phyloP scores from a whole-genome alignment of 2,888 invertebrate genomes.

The Scelioninae gen. 1 region DNA sequence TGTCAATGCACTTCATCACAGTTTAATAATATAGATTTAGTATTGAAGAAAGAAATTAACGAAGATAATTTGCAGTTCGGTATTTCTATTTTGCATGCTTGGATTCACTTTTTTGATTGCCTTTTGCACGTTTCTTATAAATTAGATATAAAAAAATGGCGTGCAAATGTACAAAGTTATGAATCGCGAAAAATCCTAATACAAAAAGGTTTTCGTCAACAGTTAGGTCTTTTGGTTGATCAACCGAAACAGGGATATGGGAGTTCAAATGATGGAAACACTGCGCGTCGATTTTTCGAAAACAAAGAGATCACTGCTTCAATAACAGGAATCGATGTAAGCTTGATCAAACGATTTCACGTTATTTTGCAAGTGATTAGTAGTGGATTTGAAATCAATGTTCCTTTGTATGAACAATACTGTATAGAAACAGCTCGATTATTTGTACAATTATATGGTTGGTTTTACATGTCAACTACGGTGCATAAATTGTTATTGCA shows the following conservation, averaged over 20 bases:
- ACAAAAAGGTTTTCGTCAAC: background rate
- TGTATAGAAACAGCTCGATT: slow-evolving; percentile 56
- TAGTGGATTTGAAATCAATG: slow-evolving; percentile 73
- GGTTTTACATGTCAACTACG: slow-evolving; percentile 60
- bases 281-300: slow-evolving; percentile 56
- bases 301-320: slow-evolving; percentile 42
- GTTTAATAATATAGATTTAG: too few species aligned
- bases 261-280: slow-evolving; percentile 8
- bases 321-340: slow-evolving; percentile 75
- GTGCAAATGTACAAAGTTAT: too few species aligned
- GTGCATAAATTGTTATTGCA: slow-evolving; percentile 75
- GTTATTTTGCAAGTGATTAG: slow-evolving; percentile 71
- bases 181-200: background rate
- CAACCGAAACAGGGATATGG: slow-evolving; percentile 11
- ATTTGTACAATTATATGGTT: slow-evolving; percentile 70
- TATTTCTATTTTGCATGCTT: too few species aligned
- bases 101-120: too few species aligned
- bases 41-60: too few species aligned
- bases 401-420: slow-evolving; percentile 71
- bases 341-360: slow-evolving; percentile 72
- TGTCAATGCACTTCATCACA: too few species aligned
- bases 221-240: background rate
- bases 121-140: too few species aligned
- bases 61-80: too few species aligned
- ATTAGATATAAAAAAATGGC: too few species aligned